These are phyloP conservation scores for Mirounga angustirostris DNA, from an alignment of 2,113 vertebrate species.

Conservation along the genomic window DNA sequence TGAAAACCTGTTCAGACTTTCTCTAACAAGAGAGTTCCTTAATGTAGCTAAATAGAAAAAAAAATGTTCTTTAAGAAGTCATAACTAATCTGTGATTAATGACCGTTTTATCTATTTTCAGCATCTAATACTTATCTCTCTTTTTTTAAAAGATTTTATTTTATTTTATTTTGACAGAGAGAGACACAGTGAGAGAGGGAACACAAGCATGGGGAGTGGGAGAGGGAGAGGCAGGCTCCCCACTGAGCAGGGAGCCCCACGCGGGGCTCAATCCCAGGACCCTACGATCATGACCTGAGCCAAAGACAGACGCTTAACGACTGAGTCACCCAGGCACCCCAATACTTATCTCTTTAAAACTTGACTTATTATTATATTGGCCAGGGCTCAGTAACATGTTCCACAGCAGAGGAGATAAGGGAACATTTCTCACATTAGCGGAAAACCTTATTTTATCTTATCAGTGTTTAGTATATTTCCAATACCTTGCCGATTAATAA, in stretches of 20 bases:
- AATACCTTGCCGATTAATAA: not conserved
- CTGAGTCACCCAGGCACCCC: too few relatives aligned
- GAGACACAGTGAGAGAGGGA: too few relatives aligned
- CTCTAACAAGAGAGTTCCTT: not conserved
- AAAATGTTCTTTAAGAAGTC: not conserved
- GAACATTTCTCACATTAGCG: not conserved
- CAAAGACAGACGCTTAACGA: too few relatives aligned
- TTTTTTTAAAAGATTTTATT: not conserved
- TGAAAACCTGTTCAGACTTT: not conserved
- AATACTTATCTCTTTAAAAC: not conserved
- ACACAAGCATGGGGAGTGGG: too few relatives aligned
- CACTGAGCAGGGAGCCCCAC: too few relatives aligned
- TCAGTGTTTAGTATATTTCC: not conserved
- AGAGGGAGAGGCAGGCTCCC: too few relatives aligned
- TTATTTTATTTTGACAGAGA: too few relatives aligned
- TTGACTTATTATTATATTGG: not conserved
- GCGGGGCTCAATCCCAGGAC: too few relatives aligned
- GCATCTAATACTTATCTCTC: not conserved
- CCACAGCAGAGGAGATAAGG: not conserved
- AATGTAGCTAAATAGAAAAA: not conserved
- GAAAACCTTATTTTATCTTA: not conserved
- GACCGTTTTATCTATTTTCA: not conserved
- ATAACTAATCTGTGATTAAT: not conserved
- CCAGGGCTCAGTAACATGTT: not conserved
- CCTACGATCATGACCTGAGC: too few relatives aligned